Conservation (phyloP, 2,888 invertebrate species). For the Criorhina ranunculi region DNA sequence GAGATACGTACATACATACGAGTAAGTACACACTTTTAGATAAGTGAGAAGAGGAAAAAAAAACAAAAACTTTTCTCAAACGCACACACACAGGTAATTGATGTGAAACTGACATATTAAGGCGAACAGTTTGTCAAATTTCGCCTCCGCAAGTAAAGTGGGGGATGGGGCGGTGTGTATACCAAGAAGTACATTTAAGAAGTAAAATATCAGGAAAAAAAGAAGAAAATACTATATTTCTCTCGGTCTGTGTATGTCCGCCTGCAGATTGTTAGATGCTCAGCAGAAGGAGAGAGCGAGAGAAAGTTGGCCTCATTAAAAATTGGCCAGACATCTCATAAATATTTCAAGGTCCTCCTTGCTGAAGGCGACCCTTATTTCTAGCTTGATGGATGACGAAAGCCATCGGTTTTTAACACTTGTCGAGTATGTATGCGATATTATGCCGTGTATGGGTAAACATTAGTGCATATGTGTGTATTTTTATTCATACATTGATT, state of each 20-base stretch:
- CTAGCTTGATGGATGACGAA: constrained; percentile 78
- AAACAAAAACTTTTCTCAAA: constrained; percentile 41
- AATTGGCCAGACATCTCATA: constrained; percentile 80
- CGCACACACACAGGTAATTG: constrained; percentile 20
- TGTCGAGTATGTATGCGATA: constrained; percentile 48
- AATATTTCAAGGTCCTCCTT: constrained; percentile 79
- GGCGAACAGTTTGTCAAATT: constrained; percentile 47
- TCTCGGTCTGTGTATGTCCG: constrained; percentile 29
- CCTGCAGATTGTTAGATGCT: constrained; percentile 47
- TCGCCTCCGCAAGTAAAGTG: not conserved
- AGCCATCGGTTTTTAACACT: constrained; percentile 77
- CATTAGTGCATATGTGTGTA: constrained; percentile 39
- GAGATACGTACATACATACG: constrained; percentile 1
- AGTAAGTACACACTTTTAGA: constrained; percentile 14
- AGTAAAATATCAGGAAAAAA: constrained; percentile 23
- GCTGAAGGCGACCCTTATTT: constrained; percentile 55
- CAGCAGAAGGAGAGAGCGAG: constrained; percentile 48
- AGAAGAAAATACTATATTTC: constrained; percentile 6
- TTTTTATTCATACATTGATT: constrained; percentile 29
- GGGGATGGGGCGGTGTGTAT: not conserved
- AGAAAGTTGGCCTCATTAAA: constrained; percentile 79
- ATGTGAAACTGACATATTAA: constrained; percentile 32
- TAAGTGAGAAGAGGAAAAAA: constrained; percentile 44
- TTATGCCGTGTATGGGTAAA: constrained; percentile 9
- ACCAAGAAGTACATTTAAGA: not conserved